Base-by-base conservation (phyloP, 2,797 vertebrate species). In the Myotis vivesi region DNA sequence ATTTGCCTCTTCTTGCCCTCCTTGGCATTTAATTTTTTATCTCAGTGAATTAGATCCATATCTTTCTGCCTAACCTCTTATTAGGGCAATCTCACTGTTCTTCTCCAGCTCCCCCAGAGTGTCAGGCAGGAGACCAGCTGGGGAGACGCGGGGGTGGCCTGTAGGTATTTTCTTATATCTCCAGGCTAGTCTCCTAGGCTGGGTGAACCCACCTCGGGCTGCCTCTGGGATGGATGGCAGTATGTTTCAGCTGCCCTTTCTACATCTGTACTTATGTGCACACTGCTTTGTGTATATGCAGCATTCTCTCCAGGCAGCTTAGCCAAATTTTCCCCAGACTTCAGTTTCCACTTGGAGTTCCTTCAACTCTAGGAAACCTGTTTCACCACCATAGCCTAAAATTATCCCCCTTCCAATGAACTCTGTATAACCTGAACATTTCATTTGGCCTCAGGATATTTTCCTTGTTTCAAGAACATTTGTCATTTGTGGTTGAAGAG, bases 11-110 rank as follows among this genome's bases (percentile, higher is more conserved):
- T 73, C 38, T 82, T 23, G 41, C 79, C 41, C 36, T 89, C 83
- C 23, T 87, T 97, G 8, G 46, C 30, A n/a, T 51, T 51, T 75
- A 49, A 49, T 73, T 75, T 92, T 87, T 92, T 51, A 90, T 88
- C 41, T 20, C 68, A 82, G 83, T 79, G 71, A 94, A 71, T 87
- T 71, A 73, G 72, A 59, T 81, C 71, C 53, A 9, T 59, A 77
- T 51, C 72, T 75, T 28, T 84, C 23, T 79, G 41, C n/a, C 33
- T 30, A 20, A 51, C 55, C 46, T 51, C 2, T 28, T 83, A 19
- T 30, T 64, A 80, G 53, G 38, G n/a, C 55, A 59, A 62, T 92
- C 53, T 38, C 33, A 15, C 33, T 77, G 51, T 75, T 41, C 16
- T 92, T 79, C n/a, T 76, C 16, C 33, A 53, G 9, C 55, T 87